Evolutionary conservation across 2,888 invertebrate species (phyloP).

Genomic region (Enchytraeus crypticus): DNA sequence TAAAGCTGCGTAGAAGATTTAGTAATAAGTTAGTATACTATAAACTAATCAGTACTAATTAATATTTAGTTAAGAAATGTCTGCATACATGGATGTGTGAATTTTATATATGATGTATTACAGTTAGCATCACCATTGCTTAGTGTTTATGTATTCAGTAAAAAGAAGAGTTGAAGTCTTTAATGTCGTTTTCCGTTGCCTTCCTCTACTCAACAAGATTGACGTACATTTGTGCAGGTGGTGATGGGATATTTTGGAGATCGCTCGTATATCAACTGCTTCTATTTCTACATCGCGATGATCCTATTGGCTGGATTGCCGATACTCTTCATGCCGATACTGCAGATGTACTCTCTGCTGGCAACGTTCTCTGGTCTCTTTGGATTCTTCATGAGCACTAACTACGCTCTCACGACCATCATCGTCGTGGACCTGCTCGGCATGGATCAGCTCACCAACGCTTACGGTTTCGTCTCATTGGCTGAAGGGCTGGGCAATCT

Average conservation of each 20-base stretch:
- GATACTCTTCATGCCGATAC: slow-evolving; percentile 36
- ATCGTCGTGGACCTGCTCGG: slow-evolving; percentile 81
- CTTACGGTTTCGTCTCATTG: slow-evolving; percentile 75
- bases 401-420: slow-evolving; percentile 81
- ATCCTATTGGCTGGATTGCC: slow-evolving; percentile 52
- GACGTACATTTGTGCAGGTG: slow-evolving; percentile 29
- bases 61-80: too few relatives aligned
- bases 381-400: slow-evolving; percentile 81
- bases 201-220: too few relatives aligned
- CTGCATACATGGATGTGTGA: too few relatives aligned
- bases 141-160: too few relatives aligned
- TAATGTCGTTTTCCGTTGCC: too few relatives aligned
- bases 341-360: slow-evolving; percentile 31
- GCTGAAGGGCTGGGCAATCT: slow-evolving; percentile 84
- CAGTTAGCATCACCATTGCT: too few relatives aligned
- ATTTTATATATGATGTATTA: too few relatives aligned
- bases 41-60: too few relatives aligned
- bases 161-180: too few relatives aligned
- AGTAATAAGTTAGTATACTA: too few relatives aligned
- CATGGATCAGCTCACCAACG: slow-evolving; percentile 78
- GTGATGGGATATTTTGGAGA: slow-evolving; percentile 81
- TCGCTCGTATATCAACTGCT: slow-evolving; percentile 68
- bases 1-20: too few relatives aligned
- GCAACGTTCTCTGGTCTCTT: slow-evolving; percentile 51
- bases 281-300: slow-evolving; percentile 71